These are phyloP conservation scores for Epizoanthus scotinus DNA, from an alignment of 92 coral and sea anemone genomes.

Conservation along the genomic window DNA sequence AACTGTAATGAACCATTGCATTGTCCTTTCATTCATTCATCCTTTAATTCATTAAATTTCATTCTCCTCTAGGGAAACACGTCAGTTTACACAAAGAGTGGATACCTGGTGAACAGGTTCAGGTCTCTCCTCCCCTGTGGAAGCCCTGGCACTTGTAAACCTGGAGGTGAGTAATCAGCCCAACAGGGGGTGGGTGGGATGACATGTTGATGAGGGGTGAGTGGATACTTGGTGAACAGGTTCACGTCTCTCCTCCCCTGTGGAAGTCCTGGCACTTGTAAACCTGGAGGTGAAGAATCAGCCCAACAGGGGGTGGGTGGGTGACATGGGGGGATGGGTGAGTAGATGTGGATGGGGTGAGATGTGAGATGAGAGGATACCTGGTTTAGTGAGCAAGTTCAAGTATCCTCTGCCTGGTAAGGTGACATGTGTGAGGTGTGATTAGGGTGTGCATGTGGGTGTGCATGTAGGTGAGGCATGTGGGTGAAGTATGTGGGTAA, in stretches of 20 bases:
- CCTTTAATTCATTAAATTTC: too few relatives aligned
- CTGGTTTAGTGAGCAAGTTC: too few relatives aligned
- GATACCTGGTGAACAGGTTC: slow-evolving; percentile 84
- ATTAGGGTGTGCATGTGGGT: too few relatives aligned
- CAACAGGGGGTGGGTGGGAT: neutral
- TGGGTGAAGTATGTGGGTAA: too few relatives aligned
- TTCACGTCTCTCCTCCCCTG: slow-evolving; percentile 89
- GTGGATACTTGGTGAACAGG: slow-evolving; percentile 90
- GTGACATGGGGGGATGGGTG: neutral
- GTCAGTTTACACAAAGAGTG: slow-evolving; percentile 94
- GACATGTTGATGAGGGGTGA: neutral
- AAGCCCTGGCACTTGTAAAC: slow-evolving; percentile 79
- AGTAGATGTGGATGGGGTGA: neutral
- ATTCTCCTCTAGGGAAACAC: slow-evolving; percentile 68
- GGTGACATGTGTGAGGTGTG: too few relatives aligned
- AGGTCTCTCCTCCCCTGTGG: slow-evolving; percentile 91
- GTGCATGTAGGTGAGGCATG: too few relatives aligned
- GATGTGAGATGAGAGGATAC: too few relatives aligned
- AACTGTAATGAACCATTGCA: too few relatives aligned
- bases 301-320: neutral
- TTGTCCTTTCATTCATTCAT: too few relatives aligned
- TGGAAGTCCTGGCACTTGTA: slow-evolving; percentile 78
- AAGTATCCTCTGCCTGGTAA: too few relatives aligned
- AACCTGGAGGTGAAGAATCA: slow-evolving; percentile 72
- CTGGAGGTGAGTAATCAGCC: slow-evolving; percentile 63